Percentiles rank a stretch among this genome's conserved stretches.
These are phyloP conservation scores for Cataglyphis cursor DNA, from an alignment of 2,888 invertebrate genomes.

Conservation along the genomic window DNA sequence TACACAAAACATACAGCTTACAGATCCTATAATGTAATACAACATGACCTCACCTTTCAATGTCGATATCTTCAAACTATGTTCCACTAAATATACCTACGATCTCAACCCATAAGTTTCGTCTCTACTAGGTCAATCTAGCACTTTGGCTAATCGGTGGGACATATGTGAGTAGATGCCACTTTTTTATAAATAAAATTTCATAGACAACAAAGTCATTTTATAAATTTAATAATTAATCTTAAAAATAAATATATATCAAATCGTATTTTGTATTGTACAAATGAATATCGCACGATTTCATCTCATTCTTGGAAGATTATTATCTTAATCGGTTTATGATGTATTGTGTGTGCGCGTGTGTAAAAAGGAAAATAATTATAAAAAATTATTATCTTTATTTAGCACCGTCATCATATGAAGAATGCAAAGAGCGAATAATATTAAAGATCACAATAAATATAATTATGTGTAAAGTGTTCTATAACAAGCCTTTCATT, in stretches of 20 bases:
- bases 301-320: background rate
- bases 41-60: constrained; percentile 40
- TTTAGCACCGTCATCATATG: constrained; percentile 73
- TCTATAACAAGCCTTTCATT: constrained; percentile 42
- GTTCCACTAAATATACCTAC: background rate
- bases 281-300: background rate
- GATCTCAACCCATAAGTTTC: background rate
- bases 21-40: constrained; percentile 32
- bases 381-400: background rate
- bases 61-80: constrained; percentile 5
- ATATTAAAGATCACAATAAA: constrained; percentile 64
- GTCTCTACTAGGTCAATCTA: background rate
- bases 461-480: constrained; percentile 63
- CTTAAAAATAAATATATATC: background rate
- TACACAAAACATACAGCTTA: background rate
- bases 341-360: background rate
- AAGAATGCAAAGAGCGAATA: constrained; percentile 60
- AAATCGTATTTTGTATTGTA: background rate
- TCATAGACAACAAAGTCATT: background rate
- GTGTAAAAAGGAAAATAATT: background rate
- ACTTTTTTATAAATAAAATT: background rate
- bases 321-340: background rate
- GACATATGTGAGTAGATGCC: constrained; percentile 56
- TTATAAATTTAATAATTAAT: background rate
- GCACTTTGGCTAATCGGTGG: background rate